A percentile compares a stretch with the other conserved stretches of the same genome.
phyloP scores from a whole-genome alignment of 2,888 invertebrate species.

The Erannis defoliaria region DNA sequence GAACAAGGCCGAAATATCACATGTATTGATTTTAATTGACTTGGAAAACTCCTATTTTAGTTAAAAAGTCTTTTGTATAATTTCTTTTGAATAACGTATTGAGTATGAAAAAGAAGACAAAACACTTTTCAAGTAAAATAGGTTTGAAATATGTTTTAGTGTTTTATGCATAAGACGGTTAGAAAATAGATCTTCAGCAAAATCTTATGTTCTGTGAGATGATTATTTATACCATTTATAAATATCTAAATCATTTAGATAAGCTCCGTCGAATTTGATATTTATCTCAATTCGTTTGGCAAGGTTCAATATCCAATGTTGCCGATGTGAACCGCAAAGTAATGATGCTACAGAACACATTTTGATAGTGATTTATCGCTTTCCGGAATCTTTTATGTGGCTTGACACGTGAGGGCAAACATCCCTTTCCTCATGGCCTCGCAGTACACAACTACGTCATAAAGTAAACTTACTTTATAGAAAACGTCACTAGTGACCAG shows the following conservation, averaged over 20 bases:
- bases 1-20: no score
- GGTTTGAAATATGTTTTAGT: no score
- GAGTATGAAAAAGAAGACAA: no score
- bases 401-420: conserved; percentile 16
- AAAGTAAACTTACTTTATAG: not conserved
- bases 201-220: not conserved
- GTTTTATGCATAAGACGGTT: no score
- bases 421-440: not conserved
- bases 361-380: conserved; percentile 18
- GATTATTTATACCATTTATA: not conserved
- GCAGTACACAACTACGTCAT: not conserved
- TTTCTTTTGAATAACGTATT: no score
- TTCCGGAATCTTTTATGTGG: conserved; percentile 19
- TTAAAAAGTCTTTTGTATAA: no score
- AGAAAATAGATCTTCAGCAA: no score
- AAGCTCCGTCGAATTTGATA: not conserved
- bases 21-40: no score
- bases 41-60: no score
- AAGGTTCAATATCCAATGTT: conserved; percentile 10
- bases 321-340: conserved; percentile 10
- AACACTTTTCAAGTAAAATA: no score
- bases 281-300: conserved; percentile 8
- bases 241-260: conserved; percentile 2
- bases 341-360: conserved; percentile 19
- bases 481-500: not conserved